Evolutionary conservation across 1,140 invertebrate species (phyloP).

Genomic region (Galendromus occidentalis): DNA sequence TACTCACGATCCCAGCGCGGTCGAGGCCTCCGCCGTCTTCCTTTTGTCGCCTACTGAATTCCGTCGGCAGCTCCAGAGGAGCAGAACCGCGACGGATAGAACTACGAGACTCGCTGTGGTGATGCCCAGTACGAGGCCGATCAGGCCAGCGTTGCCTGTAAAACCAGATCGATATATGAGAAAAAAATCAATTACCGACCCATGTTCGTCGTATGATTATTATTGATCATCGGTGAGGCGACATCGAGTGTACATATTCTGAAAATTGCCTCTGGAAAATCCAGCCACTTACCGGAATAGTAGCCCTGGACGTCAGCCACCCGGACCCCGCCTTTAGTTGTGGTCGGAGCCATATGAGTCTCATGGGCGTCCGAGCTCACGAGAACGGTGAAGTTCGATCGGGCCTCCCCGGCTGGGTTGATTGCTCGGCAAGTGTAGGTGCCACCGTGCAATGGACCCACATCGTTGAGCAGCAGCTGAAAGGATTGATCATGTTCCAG

Average conservation of each 20-base stretch:
- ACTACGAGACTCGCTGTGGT: not conserved
- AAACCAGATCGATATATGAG: not conserved
- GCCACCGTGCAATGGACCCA: not conserved
- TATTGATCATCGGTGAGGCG: no score
- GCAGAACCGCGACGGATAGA: not conserved
- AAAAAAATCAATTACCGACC: no score
- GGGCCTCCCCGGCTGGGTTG: not conserved
- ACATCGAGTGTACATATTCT: no score
- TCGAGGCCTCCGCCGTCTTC: not conserved
- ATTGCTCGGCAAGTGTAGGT: conserved; percentile 2
- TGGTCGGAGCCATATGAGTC: not conserved
- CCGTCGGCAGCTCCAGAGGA: not conserved
- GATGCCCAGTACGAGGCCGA: not conserved
- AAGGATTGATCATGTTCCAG: not conserved
- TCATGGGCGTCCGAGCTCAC: not conserved
- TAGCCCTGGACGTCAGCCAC: not conserved
- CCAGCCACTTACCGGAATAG: not conserved
- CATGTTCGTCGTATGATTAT: no score
- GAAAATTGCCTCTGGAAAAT: no score
- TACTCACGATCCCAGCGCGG: conserved; percentile 1
- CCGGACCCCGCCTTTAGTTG: conserved; percentile 3
- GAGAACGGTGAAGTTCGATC: not conserved
- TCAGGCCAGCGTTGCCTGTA: not conserved
- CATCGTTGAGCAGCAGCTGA: not conserved
- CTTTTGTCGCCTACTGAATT: not conserved